Conservation (phyloP, 2,797 vertebrate genomes). For the Paramormyrops hopkinsi region DNA sequence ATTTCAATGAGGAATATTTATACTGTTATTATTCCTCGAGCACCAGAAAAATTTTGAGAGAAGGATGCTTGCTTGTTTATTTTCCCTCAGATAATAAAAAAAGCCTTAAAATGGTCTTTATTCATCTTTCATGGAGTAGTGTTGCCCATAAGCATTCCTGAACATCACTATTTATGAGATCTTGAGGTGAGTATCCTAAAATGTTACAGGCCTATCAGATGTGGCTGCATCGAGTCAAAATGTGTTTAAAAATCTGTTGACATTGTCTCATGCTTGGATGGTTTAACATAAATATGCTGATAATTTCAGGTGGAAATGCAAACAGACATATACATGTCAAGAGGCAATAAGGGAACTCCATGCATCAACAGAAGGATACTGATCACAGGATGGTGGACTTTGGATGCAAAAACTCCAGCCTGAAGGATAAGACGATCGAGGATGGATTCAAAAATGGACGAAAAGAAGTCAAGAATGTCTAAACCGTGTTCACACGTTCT, state of each 20-base stretch:
- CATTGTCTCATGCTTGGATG: background rate
- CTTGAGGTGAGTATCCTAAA: background rate
- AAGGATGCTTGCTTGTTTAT: background rate
- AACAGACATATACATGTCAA: background rate
- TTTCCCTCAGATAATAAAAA: background rate
- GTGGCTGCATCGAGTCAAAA: background rate
- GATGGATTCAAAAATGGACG: background rate
- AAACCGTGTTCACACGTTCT: background rate
- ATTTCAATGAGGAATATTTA: constrained; percentile 1
- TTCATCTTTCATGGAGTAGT: background rate
- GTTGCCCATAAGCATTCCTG: background rate
- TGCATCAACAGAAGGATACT: background rate
- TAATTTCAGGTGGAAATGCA: background rate
- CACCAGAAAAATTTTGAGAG: background rate
- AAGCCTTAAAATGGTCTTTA: background rate
- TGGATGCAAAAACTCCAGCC: constrained; percentile 2
- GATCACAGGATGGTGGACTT: background rate
- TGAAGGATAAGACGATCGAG: background rate
- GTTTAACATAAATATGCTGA: background rate
- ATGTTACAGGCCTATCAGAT: background rate
- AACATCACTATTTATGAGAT: background rate
- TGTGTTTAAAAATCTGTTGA: background rate
- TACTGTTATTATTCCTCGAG: background rate
- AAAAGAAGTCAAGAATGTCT: background rate
- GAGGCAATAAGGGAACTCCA: background rate